Base-by-base conservation (phyloP, 2,888 invertebrate genomes). In the Callyntrura guangdongensis region DNA sequence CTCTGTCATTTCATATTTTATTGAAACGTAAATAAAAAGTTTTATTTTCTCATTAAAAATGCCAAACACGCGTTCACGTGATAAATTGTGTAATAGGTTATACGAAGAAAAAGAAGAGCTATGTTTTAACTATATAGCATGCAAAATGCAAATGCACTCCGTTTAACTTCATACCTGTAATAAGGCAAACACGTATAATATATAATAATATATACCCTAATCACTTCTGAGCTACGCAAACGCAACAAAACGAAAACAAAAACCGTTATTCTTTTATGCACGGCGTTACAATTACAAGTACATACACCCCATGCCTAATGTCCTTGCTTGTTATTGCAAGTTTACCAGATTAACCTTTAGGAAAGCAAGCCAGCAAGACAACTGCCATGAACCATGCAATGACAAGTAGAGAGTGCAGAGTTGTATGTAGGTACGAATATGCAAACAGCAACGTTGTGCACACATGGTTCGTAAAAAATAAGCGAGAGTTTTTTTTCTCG, bases 31-130 rank as follows among this genome's bases (percentile, higher is more conserved):
- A 86, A 86, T 45, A 74, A 86, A 74, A 61, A 85, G 11, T 59
- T 36, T 49, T 84, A n/a, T 72, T 72, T 72, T 72, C 85, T 56
- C 85, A 85, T 72, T 85, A 72, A 27, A 27, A 56, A 72, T 85
- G 72, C 85, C 8, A 69, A 69, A 53, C 85, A 85, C 85, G 59
- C 25, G 69, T 20, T 59, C 20, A 72, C n/a, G 49, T 49, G 49
- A 74, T 49, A 47, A 53, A 8, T 81, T 81, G 14, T 56, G 27
- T 36, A 53, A 81, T 36, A 5, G 14, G 53, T 22, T 53, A 17
- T 9, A 36, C 12, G 14, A 72, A n/a, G n/a, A n/a, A n/a, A n/a
- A n/a, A n/a, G 45, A 45, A 45, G 45, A 72, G 45, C 45, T 45
- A 11, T n/a, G 2, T 9, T 72, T 72, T 72, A 36, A 72, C 45